These are phyloP conservation scores for Nibea albiflora DNA, from an alignment of 2,113 vertebrate species.

Conservation along the genomic window DNA sequence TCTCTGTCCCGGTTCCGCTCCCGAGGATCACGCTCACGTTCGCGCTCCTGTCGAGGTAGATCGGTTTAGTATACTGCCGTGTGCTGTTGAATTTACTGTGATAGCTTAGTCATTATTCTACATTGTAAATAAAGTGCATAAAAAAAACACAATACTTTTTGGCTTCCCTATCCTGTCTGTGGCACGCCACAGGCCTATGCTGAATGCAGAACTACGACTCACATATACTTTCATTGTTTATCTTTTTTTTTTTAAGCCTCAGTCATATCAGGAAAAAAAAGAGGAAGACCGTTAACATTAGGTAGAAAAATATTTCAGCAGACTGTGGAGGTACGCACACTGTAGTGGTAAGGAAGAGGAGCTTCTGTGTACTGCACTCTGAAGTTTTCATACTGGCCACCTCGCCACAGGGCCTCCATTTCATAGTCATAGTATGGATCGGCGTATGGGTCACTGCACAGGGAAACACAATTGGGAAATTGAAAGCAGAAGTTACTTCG, in stretches of 20 bases:
- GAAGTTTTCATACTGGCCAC: slow-evolving; percentile 99
- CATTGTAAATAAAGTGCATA: neutral
- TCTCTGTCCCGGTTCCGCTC: slow-evolving; percentile 87
- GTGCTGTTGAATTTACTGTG: neutral
- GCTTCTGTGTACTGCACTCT: slow-evolving; percentile 97
- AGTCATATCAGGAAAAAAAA: no score
- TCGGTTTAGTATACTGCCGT: no score
- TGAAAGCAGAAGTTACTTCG: neutral
- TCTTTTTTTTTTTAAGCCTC: no score
- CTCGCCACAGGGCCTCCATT: slow-evolving; percentile 95
- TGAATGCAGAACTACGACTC: no score
- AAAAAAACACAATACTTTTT: neutral
- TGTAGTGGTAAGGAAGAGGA: slow-evolving; percentile 91
- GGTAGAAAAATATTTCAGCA: no score
- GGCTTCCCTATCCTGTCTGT: neutral
- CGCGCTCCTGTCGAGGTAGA: slow-evolving; percentile 85
- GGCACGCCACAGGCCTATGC: no score
- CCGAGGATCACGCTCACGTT: slow-evolving; percentile 81
- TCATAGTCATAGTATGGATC: slow-evolving; percentile 98
- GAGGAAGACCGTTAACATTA: neutral
- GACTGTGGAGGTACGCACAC: slow-evolving; percentile 82
- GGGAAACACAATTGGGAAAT: slow-evolving; percentile 5
- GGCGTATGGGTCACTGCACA: slow-evolving; percentile 87
- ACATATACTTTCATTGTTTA: no score
- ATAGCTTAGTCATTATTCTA: neutral